Evolutionary conservation across 2,888 invertebrate genomes (phyloP), one percentile per base, ranked within the genome.

Genomic region (Stenodera caucasica): DNA sequence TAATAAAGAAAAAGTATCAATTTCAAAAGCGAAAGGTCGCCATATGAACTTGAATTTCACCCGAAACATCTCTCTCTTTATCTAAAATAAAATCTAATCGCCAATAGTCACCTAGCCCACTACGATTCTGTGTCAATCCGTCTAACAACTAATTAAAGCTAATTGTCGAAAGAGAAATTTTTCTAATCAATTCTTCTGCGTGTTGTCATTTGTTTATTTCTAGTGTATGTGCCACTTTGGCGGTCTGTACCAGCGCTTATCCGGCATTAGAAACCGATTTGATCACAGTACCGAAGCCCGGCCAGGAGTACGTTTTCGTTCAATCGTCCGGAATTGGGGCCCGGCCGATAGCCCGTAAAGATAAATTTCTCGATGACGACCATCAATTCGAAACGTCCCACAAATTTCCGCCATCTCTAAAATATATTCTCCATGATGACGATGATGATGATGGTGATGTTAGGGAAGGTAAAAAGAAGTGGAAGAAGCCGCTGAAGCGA

Each of bases 301-400:
- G 87, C 23, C 85, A 88, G 72, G 87, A 88, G 75, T 89, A 86
- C 76, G 88, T 88, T 49, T 82, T 85, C 70, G 85, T 88, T 58
- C 86, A 86, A 70, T 77, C 80, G 15, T 76, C 80, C 18, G 72
- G 69, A 15, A 68, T 75, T 6, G 78, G 77, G 23, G 76, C 79
- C 0, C 73, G 75, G 33, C 77, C 80, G 12, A 75, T 80, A 21
- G 61, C 73, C 4, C 70, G 79, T 49, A 80, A 81, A 68, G 77
- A 77, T 55, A 77, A 77, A 59, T 61, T 65, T 0, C 64, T 65
- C 15, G 66, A 64, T n/a, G 67, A 77, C 51, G 74, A 75, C 51
- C 72, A 75, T 51, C 78, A 78, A 9, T 90, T 90, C 71, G 90
- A 90, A 79, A 88, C 90, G 2, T 83, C 90, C 2, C 91, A 91